phyloP scores from a whole-genome alignment of 2,113 vertebrate species.

The Sebastes schlegelii region DNA sequence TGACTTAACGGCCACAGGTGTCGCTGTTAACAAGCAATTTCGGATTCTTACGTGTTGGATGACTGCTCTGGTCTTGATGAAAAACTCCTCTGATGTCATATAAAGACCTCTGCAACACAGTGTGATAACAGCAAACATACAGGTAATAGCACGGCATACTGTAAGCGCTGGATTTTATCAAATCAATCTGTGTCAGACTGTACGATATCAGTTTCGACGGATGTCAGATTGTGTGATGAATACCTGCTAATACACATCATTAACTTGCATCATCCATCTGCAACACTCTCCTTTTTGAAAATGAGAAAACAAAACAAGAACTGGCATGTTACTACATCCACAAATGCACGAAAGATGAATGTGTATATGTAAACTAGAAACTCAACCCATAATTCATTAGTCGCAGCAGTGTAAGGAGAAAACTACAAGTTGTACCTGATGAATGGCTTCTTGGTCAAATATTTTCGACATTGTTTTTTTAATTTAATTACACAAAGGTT shows the following conservation, averaged over 20 bases:
- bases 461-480: not conserved
- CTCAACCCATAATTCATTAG: not conserved
- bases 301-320: not conserved
- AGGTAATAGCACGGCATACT: not conserved
- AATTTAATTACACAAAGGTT: not conserved
- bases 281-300: not conserved
- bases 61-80: not conserved
- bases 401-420: not conserved
- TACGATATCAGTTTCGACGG: not conserved
- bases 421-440: not conserved
- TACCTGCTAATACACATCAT: not conserved
- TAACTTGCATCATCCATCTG: not conserved
- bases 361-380: not conserved
- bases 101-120: no score
- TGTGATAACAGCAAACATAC: not conserved
- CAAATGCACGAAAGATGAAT: not conserved
- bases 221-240: not conserved
- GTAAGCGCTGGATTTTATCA: not conserved
- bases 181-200: conserved; percentile 1
- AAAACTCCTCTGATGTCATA: not conserved
- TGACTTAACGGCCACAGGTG: no score
- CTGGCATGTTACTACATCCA: not conserved
- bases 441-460: not conserved
- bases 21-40: no score
- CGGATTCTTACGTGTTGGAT: no score